Base-by-base conservation (phyloP, 2,888 invertebrate genomes). In the Drosophila nr. medialis region DNA sequence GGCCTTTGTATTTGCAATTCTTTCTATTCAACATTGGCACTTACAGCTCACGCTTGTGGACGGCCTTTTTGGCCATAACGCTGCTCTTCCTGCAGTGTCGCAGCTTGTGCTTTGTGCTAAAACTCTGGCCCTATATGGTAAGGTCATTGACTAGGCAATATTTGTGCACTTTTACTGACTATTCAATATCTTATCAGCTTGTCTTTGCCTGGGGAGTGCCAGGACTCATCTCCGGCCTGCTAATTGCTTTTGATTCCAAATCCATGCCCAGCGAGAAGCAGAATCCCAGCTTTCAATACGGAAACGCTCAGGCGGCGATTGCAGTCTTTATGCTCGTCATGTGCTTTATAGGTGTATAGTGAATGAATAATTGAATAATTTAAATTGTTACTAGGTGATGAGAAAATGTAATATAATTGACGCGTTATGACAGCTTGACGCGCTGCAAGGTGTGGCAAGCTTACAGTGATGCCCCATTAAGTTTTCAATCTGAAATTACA, bases 31-130 rank as follows among this genome's bases (percentile, higher is more conserved):
- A 96, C 40, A 95, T 95, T 77, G 96, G 96, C 68, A 96, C 97
- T 70, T 96, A 97, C 89, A 96, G 97, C 69, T 95, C 97, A 56
- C 94, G 98, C 70, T 93, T 98, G 61, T 98, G 97, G 97, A 97
- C 98, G 0, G 96, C 96, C 11, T 95, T 97, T 88, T 94, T 98
- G 66, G 96, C 98, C 2, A 94, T 97, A 40, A 95, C 96, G 8
- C 92, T 99, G 40, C 94, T 98, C 36, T 96, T 98, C 92, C 93
- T 98, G 63, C 95, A 97, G 93, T 96, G 96, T 72, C 95, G 97
- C 65, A 97, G 98, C 73, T 94, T 97, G 4, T 96, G 97, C 87
- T 97, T 96, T 92, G 96, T 98, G 65, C 93, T 97, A 34, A 95
- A 96, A 58, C 91, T 97, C 2, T 96, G 96, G 93, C 96, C 96